Percentiles rank a stretch among this genome's conserved stretches.
These are phyloP conservation scores for Chionoecetes opilio DNA, from an alignment of 1,140 invertebrate genomes.

Conservation along the genomic window DNA sequence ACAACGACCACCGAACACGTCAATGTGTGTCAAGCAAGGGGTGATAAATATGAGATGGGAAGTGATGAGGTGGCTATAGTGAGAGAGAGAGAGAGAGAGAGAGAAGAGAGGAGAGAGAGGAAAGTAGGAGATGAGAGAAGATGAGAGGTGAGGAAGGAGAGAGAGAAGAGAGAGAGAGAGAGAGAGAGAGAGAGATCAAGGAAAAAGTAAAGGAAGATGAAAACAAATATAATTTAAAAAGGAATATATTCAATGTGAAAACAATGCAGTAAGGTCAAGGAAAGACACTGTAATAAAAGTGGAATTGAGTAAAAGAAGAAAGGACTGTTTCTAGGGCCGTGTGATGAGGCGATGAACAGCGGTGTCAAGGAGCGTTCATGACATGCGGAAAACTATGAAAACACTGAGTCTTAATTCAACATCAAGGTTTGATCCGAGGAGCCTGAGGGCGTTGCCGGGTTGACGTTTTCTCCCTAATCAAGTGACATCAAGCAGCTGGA, in stretches of 20 bases:
- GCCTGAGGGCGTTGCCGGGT: not conserved
- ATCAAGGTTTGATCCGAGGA: not conserved
- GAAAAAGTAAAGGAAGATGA: too few relatives aligned
- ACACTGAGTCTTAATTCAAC: not conserved
- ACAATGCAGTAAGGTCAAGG: too few relatives aligned
- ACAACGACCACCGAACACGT: not conserved
- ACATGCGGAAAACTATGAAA: not conserved
- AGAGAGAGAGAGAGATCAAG: too few relatives aligned
- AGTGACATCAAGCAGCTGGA: not conserved
- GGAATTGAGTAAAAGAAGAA: too few relatives aligned
- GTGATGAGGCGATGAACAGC: too few relatives aligned
- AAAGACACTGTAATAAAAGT: too few relatives aligned
- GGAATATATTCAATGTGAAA: too few relatives aligned
- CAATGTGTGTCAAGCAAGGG: not conserved
- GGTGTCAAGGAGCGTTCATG: too few relatives aligned
- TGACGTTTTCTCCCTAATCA: not conserved
- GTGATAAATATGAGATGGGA: not conserved
- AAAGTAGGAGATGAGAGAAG: not conserved
- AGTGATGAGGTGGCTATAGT: not conserved
- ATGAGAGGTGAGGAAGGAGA: not conserved
- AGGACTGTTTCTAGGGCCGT: too few relatives aligned
- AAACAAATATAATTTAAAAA: too few relatives aligned
- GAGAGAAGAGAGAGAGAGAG: not conserved
- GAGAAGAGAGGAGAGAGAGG: too few relatives aligned
- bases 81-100: not conserved